Percentiles rank a stretch among this genome's conserved stretches.
Evolutionary conservation across 2,113 vertebrate species (phyloP).

Genomic region (Eptesicus fuscus): DNA sequence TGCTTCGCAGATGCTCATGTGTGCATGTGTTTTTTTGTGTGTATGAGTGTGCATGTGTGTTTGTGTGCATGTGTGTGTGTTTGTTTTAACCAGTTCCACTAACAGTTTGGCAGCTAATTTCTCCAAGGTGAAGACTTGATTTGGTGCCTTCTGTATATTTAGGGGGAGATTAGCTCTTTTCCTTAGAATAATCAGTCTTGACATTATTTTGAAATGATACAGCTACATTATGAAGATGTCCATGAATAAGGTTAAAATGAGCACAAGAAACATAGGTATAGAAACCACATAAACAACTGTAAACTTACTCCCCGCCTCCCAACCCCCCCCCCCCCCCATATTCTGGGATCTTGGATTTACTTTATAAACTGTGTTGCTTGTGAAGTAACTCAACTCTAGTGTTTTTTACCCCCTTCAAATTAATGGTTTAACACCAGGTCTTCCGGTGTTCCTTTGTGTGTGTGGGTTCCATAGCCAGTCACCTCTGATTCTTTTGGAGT

Average conservation of each 20-base stretch:
- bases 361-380: slow-evolving; percentile 23
- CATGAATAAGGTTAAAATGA: slow-evolving; percentile 28
- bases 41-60: not conserved
- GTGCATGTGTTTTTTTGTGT: not conserved
- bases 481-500: slow-evolving; percentile 47
- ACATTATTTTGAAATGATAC: slow-evolving; percentile 18
- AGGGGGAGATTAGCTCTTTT: not conserved
- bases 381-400: slow-evolving; percentile 32
- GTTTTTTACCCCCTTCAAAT: not conserved
- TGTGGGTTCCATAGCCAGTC: slow-evolving; percentile 3
- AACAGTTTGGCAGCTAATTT: not conserved
- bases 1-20: not conserved
- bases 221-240: not conserved
- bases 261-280: not conserved
- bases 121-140: slow-evolving; percentile 11
- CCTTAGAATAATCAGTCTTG: not conserved
- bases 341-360: slow-evolving; percentile 5
- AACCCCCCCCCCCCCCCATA: too few relatives aligned
- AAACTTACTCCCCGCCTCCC: not conserved
- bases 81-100: not conserved
- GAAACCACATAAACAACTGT: not conserved
- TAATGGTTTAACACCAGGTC: slow-evolving; percentile 23
- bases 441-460: slow-evolving; percentile 48
- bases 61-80: not conserved
- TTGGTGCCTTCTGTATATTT: slow-evolving; percentile 6